Base-by-base conservation (phyloP, 2,113 vertebrate species). In the western clawed frog (Xenopus tropicalis) region DNA sequence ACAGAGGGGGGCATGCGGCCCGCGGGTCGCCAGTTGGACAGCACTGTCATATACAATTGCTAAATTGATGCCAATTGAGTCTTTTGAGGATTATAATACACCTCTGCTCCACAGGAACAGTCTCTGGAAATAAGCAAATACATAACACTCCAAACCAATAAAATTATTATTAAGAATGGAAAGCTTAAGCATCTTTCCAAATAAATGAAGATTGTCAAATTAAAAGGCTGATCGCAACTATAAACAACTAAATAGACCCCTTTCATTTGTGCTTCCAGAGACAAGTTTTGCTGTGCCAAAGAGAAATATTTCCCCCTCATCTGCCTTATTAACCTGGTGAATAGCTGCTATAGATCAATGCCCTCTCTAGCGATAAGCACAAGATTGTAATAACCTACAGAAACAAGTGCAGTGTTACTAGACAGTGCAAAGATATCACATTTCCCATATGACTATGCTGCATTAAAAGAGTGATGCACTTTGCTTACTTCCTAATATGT, bases 401-500 rank as follows among this genome's bases (percentile, higher is more conserved):
- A 61, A 74, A 65, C 52, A 67, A 52, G 58, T 44, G 22, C 16
- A 12, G 19, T 23, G 57, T 48, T 22, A 62, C 72, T 42, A 68
- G 65, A 68, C 56, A 51, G 43, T 22, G 43, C n/a, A 52, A 24
- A 57, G 19, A 61, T 42, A 61, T 64, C 63, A 56, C 70, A 72
- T 64, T 72, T 12, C 43, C 56, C 64, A 23, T 58, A 22, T 1
- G 62, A 37, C 54, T 19, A 66, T 48, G 71, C 62, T 46, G 63
- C 61, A 42, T 58, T 23, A 57, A 51, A 48, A 14, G 63, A 74
- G 43, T 8, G n/a, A 65, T 20, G 19, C 42, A 48, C 54, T 61
- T 59, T 74, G 72, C 56, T 67, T 57, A 74, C 64, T 74, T 61
- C 56, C 37, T 74, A 74, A 74, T 74, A 74, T 37, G 63, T 29